A percentile compares a stretch with the other conserved stretches of the same genome.
phyloP scores from a whole-genome alignment of 2,888 invertebrate species.

The Candidula unifasciata region DNA sequence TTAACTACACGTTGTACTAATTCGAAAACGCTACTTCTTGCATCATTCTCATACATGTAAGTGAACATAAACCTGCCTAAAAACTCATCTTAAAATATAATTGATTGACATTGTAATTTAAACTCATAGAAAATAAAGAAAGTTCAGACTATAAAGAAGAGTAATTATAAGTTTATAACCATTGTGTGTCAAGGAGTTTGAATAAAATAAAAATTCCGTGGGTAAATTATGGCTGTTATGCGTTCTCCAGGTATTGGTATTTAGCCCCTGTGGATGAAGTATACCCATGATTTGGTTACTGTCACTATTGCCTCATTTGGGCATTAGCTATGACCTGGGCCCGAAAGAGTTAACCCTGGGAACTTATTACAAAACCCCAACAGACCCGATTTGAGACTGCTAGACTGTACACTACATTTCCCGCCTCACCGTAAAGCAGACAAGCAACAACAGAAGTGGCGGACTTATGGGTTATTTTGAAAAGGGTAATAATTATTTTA shows the following conservation, averaged over 20 bases:
- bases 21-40: background rate
- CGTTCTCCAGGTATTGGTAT: too few species aligned
- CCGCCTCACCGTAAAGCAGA: conserved; percentile 13
- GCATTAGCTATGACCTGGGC: too few species aligned
- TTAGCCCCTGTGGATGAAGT: too few species aligned
- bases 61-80: background rate
- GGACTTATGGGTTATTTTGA: too few species aligned
- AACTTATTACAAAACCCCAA: too few species aligned
- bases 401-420: background rate
- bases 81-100: background rate
- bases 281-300: too few species aligned
- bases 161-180: background rate
- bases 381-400: background rate
- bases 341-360: too few species aligned
- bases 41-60: background rate
- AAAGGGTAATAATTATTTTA: too few species aligned
- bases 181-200: background rate
- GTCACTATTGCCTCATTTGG: too few species aligned
- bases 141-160: background rate
- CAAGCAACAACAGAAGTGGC: too few species aligned
- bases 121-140: background rate
- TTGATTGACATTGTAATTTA: background rate
- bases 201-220: background rate
- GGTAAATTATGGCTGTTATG: too few species aligned
- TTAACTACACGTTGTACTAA: background rate